Evolutionary conservation across 2,888 invertebrate genomes (phyloP).

Genomic region (Volucella inflata): DNA sequence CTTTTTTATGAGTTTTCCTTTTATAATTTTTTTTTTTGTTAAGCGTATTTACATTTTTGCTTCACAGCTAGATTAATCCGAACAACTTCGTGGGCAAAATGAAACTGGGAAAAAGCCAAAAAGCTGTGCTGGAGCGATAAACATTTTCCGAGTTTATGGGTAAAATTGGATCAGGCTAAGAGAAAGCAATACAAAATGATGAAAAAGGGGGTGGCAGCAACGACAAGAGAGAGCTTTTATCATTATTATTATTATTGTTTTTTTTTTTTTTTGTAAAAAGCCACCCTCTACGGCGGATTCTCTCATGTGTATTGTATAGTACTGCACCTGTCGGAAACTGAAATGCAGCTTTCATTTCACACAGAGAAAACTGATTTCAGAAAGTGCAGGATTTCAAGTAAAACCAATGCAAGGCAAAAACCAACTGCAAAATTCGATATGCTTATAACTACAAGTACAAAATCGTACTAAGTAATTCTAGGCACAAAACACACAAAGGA

Average conservation of each 20-base stretch:
- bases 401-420: conserved; percentile 8
- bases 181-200: conserved; percentile 33
- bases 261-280: neutral
- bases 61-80: conserved; percentile 65
- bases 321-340: conserved; percentile 49
- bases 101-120: conserved; percentile 75
- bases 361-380: conserved; percentile 3
- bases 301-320: neutral
- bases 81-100: conserved; percentile 71
- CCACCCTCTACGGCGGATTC: conserved; percentile 38
- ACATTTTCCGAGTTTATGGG: conserved; percentile 36
- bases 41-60: conserved; percentile 50
- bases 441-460: too few relatives aligned
- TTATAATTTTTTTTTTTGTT: conserved; percentile 7
- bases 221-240: conserved; percentile 32
- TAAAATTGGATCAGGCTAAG: conserved; percentile 52
- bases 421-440: neutral
- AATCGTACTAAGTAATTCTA: too few relatives aligned
- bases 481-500: too few relatives aligned
- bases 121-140: conserved; percentile 60
- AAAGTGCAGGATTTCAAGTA: conserved; percentile 41
- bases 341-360: conserved; percentile 39
- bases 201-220: neutral
- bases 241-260: neutral
- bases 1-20: conserved; percentile 29